Evolutionary conservation across 1,140 invertebrate species (phyloP).

Genomic region (Bombus pascuorum): DNA sequence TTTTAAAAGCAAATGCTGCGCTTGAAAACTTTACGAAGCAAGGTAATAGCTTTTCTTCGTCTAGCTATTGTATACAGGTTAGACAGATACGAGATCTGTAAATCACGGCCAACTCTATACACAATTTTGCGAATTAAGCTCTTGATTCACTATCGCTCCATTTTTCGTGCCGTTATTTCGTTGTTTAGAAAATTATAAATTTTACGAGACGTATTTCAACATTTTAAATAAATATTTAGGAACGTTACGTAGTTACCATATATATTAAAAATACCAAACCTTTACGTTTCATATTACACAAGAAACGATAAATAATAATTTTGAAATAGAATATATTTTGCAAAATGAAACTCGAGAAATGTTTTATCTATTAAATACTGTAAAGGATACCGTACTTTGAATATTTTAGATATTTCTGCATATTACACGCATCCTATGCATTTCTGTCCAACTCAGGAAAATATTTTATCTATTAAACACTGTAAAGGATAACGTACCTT

Average conservation of each 20-base stretch:
- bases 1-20: not conserved
- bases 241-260: not conserved
- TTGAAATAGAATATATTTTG: too few relatives aligned
- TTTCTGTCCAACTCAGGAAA: too few relatives aligned
- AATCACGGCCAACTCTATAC: not conserved
- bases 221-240: not conserved
- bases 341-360: too few relatives aligned
- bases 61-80: not conserved
- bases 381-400: too few relatives aligned
- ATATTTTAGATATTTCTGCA: too few relatives aligned
- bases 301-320: not conserved
- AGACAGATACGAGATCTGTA: not conserved
- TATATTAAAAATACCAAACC: not conserved
- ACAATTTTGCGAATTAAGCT: not conserved
- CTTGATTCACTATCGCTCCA: not conserved
- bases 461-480: too few relatives aligned
- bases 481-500: too few relatives aligned
- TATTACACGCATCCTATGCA: too few relatives aligned
- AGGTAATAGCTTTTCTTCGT: slow-evolving; percentile 10
- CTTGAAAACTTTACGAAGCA: not conserved
- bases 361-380: too few relatives aligned
- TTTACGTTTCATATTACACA: not conserved
- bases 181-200: not conserved
- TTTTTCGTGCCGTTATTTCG: not conserved
- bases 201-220: not conserved